phyloP scores from a whole-genome alignment of 1,140 invertebrate genomes.

The Saxidomus purpurata region DNA sequence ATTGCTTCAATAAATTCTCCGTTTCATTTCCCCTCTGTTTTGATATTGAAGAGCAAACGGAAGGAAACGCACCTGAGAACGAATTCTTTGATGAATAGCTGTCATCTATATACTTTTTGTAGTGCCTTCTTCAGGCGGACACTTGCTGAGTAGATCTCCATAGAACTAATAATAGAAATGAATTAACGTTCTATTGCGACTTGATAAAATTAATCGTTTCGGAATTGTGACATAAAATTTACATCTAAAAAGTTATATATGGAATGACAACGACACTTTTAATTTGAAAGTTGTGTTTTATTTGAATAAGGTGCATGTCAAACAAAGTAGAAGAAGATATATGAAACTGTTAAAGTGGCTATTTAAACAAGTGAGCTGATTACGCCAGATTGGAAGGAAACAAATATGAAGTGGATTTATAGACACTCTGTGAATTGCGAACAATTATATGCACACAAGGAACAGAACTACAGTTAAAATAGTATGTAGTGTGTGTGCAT shows the following conservation, averaged over 20 bases:
- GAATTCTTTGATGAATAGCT: neutral
- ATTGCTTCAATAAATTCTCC: neutral
- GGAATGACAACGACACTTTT: conserved; percentile 9
- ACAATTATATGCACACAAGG: too few relatives aligned
- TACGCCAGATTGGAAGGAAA: neutral
- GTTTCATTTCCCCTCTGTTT: conserved; percentile 10
- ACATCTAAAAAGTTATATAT: neutral
- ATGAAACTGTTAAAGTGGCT: neutral
- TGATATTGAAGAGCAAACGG: neutral
- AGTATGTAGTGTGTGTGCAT: too few relatives aligned
- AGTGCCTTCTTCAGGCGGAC: too few relatives aligned
- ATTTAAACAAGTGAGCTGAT: conserved; percentile 14
- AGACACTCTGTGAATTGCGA: too few relatives aligned
- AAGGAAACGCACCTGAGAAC: neutral
- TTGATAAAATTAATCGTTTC: too few relatives aligned
- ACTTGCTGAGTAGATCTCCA: too few relatives aligned
- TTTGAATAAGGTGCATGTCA: conserved; percentile 19
- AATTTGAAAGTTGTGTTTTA: conserved; percentile 6
- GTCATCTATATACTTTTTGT: too few relatives aligned
- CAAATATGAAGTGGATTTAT: too few relatives aligned
- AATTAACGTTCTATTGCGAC: too few relatives aligned
- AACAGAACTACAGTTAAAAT: too few relatives aligned
- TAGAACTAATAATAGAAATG: too few relatives aligned
- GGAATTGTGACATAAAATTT: too few relatives aligned
- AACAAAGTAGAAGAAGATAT: neutral